A percentile compares a stretch with the other conserved stretches of the same genome.
phyloP scores from a whole-genome alignment of 2,113 vertebrate species.

The Nyctibius bracteatus region DNA sequence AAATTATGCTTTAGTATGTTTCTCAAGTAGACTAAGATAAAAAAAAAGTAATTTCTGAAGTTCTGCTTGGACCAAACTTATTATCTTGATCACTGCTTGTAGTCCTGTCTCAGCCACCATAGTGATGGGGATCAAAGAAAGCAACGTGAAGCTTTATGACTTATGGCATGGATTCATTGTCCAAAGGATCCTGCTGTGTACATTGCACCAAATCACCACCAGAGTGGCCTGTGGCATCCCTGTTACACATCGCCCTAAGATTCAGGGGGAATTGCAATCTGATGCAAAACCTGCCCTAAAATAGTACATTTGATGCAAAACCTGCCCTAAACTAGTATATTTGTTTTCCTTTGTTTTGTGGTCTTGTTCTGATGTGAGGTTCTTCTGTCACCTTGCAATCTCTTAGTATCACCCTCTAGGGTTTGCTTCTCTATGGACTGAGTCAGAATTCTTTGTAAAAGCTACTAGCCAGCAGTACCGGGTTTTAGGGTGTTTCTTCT shows the following conservation, averaged over 20 bases:
- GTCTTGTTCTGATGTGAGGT: background rate
- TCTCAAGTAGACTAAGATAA: background rate
- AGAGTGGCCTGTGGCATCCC: background rate
- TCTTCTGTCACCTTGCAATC: background rate
- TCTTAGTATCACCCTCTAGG: background rate
- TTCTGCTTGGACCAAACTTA: background rate
- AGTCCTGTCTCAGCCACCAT: background rate
- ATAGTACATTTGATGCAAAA: background rate
- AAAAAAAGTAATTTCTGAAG: background rate
- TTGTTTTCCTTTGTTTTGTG: background rate
- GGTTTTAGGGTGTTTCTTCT: background rate
- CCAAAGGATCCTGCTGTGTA: background rate
- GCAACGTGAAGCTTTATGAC: background rate
- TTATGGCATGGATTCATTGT: background rate
- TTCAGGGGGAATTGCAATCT: fast-evolving
- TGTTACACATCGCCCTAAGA: fast-evolving
- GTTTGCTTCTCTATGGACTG: background rate
- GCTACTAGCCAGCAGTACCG: fast-evolving
- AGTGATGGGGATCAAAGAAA: background rate
- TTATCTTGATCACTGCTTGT: background rate
- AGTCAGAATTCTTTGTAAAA: background rate
- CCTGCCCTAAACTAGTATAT: background rate
- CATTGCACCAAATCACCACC: background rate
- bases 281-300: background rate
- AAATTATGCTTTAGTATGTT: background rate